These are phyloP conservation scores for Zoanthus gigantus DNA, from an alignment of 92 coral and sea anemone genomes.

Conservation along the genomic window DNA sequence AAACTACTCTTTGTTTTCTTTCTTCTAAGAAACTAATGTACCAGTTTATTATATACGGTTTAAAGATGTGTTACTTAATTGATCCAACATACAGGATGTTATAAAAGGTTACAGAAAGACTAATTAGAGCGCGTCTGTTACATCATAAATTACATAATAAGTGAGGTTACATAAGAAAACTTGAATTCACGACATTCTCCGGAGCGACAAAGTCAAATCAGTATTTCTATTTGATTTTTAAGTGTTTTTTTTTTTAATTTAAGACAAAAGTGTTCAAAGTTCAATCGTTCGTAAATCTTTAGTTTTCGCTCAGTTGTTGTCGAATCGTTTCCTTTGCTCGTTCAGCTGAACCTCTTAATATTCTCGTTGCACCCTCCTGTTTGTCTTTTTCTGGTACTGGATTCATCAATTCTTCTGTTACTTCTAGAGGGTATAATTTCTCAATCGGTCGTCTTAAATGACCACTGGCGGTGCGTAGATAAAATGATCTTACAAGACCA, in stretches of 20 bases:
- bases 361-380: conserved; percentile 8
- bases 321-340: conserved; percentile 11
- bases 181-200: conserved; percentile 16
- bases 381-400: conserved; percentile 1
- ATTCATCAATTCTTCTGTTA: not conserved
- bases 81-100: conserved; percentile 14
- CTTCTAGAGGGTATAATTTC: no score
- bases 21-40: no score
- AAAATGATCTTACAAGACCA: conserved; percentile 45
- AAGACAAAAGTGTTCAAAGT: conserved; percentile 13
- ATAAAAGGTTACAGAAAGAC: conserved; percentile 20
- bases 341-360: not conserved
- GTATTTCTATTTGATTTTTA: not conserved
- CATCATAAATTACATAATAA: conserved; percentile 7
- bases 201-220: conserved; percentile 21
- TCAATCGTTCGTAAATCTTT: conserved; percentile 1
- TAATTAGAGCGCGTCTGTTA: conserved; percentile 17
- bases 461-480: no score
- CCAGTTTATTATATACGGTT: not conserved
- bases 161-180: not conserved
- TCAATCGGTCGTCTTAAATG: no score
- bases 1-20: no score
- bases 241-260: not conserved
- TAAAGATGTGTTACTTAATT: not conserved
- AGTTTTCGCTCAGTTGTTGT: conserved; percentile 10